phyloP scores from a whole-genome alignment of 2,888 invertebrate genomes.

The Steinernema hermaphroditum region DNA sequence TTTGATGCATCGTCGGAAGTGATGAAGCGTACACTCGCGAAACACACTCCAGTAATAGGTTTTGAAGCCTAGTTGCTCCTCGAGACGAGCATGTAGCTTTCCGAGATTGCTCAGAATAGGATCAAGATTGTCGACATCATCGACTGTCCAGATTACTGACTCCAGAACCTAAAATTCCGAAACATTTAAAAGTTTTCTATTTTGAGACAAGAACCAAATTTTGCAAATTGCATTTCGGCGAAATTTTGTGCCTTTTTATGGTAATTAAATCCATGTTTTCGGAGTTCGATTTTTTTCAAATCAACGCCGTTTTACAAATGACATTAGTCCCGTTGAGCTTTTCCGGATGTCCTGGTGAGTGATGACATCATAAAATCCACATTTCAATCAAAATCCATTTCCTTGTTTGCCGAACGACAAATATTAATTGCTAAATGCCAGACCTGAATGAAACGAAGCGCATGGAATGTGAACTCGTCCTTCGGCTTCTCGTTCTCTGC shows the following conservation, averaged over 20 bases:
- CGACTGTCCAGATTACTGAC: slow-evolving; percentile 49
- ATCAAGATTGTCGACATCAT: slow-evolving; percentile 46
- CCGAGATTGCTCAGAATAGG: slow-evolving; percentile 51
- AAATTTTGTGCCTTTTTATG: too few species aligned
- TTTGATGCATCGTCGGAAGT: slow-evolving; percentile 52
- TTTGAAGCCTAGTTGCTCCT: slow-evolving; percentile 53
- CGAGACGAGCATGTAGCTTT: slow-evolving; percentile 51
- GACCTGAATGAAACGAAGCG: slow-evolving; percentile 50
- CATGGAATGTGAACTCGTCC: slow-evolving; percentile 55
- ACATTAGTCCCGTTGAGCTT: not conserved
- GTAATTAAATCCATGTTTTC: too few species aligned
- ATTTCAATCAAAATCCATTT: too few species aligned
- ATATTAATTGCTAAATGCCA: not conserved
- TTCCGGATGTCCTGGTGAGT: not conserved
- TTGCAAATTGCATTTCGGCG: too few species aligned
- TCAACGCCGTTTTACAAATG: not conserved
- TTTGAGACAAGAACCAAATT: too few species aligned
- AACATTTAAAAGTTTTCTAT: not conserved
- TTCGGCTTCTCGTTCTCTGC: slow-evolving; percentile 44
- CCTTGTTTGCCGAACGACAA: not conserved
- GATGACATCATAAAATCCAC: not conserved
- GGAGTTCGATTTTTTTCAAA: too few species aligned
- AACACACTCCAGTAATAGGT: slow-evolving; percentile 29
- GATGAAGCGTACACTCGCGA: slow-evolving; percentile 51
- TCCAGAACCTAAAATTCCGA: slow-evolving; percentile 47